Evolutionary conservation across 2,797 vertebrate species (phyloP).

Genomic region (Eulemur mongoz): DNA sequence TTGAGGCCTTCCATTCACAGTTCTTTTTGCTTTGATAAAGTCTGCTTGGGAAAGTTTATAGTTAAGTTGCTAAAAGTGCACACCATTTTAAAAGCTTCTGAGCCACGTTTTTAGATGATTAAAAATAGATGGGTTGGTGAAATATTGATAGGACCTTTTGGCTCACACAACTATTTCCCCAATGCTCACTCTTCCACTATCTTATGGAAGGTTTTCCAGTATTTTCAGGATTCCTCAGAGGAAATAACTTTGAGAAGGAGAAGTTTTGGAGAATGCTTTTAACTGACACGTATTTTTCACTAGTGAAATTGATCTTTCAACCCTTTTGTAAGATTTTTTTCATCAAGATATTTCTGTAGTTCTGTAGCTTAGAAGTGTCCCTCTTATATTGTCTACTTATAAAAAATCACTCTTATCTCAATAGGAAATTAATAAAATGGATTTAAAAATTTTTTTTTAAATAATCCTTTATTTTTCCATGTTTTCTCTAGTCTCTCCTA

Average conservation of each 20-base stretch:
- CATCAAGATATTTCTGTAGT: not conserved
- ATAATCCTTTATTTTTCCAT: not conserved
- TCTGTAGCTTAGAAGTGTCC: not conserved
- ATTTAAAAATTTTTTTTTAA: not conserved
- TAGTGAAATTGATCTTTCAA: not conserved
- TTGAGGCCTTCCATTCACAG: not conserved
- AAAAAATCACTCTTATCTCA: not conserved
- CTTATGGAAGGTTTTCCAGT: not conserved
- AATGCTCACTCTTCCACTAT: not conserved
- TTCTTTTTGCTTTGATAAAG: not conserved
- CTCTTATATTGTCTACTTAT: not conserved
- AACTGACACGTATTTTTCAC: not conserved
- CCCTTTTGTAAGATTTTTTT: not conserved
- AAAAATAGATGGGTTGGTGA: slow-evolving; percentile 25
- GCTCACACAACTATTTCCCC: slow-evolving; percentile 11
- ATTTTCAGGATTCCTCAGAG: not conserved
- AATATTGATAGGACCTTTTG: not conserved
- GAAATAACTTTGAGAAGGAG: not conserved
- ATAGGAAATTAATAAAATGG: not conserved
- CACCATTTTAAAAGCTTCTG: not conserved
- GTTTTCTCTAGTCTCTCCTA: not conserved
- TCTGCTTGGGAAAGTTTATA: not conserved
- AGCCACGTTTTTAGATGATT: not conserved
- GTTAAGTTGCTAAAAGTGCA: not conserved
- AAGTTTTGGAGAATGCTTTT: not conserved